These are phyloP conservation scores for Lophius americanus DNA, from an alignment of 2,797 vertebrate species.

Conservation along the genomic window DNA sequence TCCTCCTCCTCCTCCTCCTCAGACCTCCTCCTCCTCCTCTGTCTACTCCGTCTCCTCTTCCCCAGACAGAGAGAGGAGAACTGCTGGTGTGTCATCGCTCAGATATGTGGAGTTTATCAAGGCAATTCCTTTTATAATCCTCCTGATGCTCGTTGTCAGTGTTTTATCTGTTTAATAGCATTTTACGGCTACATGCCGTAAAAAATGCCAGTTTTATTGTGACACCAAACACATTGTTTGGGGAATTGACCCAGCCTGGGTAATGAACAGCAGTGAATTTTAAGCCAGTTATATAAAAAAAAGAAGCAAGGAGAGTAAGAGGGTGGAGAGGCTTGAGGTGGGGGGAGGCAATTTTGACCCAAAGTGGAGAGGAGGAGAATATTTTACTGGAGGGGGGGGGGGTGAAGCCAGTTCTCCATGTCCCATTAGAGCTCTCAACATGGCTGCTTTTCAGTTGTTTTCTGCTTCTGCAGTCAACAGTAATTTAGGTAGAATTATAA, in stretches of 20 bases:
- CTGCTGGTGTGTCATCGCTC: constrained; percentile 67
- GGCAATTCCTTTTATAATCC: constrained; percentile 82
- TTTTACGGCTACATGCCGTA: constrained; percentile 75
- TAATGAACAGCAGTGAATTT: constrained; percentile 84
- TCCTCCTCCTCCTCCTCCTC: too few species aligned
- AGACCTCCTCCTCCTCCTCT: constrained; percentile 29
- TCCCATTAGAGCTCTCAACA: constrained; percentile 35
- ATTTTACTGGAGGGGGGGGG: constrained; percentile 59
- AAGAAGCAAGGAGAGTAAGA: constrained; percentile 9
- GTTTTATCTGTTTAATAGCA: constrained; percentile 83
- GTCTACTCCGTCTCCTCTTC: constrained; percentile 28
- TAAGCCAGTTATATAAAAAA: constrained; percentile 57
- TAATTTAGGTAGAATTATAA: neutral
- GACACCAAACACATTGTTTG: constrained; percentile 80
- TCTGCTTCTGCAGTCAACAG: constrained; percentile 5
- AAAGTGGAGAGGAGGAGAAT: constrained; percentile 70
- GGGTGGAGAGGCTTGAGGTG: neutral
- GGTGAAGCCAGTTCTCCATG: constrained; percentile 16
- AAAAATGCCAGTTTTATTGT: constrained; percentile 80
- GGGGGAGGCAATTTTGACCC: constrained; percentile 51
- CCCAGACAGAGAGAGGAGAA: constrained; percentile 40
- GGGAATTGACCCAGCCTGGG: constrained; percentile 78
- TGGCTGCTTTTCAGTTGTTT: constrained; percentile 25
- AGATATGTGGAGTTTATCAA: constrained; percentile 82
- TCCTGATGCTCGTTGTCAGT: constrained; percentile 77